These are phyloP conservation scores for Xerus inauris DNA, from an alignment of 2,113 vertebrate species.

Conservation along the genomic window DNA sequence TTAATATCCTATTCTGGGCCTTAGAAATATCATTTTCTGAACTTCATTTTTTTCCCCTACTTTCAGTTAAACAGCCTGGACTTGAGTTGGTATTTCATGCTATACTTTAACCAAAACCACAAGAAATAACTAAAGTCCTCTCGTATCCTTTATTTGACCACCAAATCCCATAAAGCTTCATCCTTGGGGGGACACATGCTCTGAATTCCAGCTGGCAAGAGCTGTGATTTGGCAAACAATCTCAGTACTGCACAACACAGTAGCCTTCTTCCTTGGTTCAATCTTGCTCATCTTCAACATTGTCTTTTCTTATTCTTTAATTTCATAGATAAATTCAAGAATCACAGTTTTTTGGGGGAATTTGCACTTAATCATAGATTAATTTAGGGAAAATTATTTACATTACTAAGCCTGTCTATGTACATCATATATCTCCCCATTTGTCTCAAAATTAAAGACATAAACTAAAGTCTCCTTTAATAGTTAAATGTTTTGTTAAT, in stretches of 20 bases:
- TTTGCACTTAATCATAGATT: background rate
- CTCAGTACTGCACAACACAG: background rate
- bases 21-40: background rate
- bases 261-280: background rate
- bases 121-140: background rate
- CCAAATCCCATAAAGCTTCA: background rate
- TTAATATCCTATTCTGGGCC: background rate
- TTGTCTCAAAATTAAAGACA: background rate
- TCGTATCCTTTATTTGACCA: background rate
- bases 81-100: background rate
- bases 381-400: background rate
- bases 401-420: background rate
- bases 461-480: background rate
- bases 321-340: background rate
- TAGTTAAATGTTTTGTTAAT: background rate
- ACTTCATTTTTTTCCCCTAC: background rate
- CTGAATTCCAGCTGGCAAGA: background rate
- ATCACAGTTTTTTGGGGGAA: background rate
- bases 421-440: background rate
- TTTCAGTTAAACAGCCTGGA: background rate
- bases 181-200: background rate
- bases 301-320: background rate
- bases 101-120: background rate
- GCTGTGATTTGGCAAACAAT: background rate
- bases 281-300: background rate